Base-by-base conservation (phyloP, 2,888 invertebrate species). In the Augochlorella aurata region DNA sequence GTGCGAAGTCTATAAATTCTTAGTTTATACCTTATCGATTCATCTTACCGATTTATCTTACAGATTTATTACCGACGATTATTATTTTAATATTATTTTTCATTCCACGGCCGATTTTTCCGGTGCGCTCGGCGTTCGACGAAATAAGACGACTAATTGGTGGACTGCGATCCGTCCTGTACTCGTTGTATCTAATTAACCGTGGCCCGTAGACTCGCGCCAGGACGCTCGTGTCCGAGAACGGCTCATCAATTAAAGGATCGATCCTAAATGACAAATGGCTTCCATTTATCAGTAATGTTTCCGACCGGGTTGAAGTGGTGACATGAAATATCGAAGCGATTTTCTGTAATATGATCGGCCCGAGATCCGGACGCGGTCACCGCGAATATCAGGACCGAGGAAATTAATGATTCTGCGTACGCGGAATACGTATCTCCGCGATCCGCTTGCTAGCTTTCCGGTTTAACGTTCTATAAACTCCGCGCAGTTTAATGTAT, bases 181-280 rank as follows among this genome's bases (percentile, higher is more conserved):
- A 76, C 74, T 85, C 83, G 67, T 14, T 38, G 74, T 74, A 75
- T 45, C 78, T 78, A 84, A 81, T 81, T 81, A 83, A 85, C 66
- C 66, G 67, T 78, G 47, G 16, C 10, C 54, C 73, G 16, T 58
- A 24, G 65, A 79, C 78, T 81, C 52, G 72, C 72, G 79, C 49
- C 71, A 61, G 38, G 72, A 68, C 9, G 29, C 54, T 16, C 52
- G 81, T 54, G 47, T 44, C 29, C 71, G n/a, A 29, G 83, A 58
- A 68, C 44, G 44, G 70, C 54, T 81, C 81, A 84, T 83, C 78
- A 83, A 81, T 84, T 84, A 83, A 83, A 44, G 78, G 83, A 74
- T 77, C 83, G 83, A 85, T 83, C 81, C 74, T 61, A 66, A 74
- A 71, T 85, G 84, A 85, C 84, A 81, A 85, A 85, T 85, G 81